Base-by-base conservation (phyloP, 2,888 invertebrate genomes). In the Gnatocerus cornutus region DNA sequence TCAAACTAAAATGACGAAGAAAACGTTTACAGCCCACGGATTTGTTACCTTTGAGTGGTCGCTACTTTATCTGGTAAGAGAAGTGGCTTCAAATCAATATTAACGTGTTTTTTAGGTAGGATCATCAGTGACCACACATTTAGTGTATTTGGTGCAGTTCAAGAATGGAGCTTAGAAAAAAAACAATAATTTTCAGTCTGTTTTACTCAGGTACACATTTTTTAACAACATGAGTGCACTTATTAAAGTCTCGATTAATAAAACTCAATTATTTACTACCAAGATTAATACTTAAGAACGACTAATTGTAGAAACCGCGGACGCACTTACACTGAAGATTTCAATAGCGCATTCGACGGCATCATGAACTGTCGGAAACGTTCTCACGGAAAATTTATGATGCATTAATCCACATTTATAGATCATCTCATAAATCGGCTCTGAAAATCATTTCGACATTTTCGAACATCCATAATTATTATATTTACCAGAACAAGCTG, bases 401-500 rank as follows among this genome's bases (percentile, higher is more conserved):
- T 53, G 27, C 6, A 63, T 6, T 13, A 63, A 52, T 29, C 63
- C 63, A 43, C 63, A 63, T 13, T 63, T 63, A 9, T 21, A 9
- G 10, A 63, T 63, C 63, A 53, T 63, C 13, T 53, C 52, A 13
- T 63, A 63, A 30, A 63, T 43, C 0, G 63, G 63, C 27, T 63
- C 63, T 63, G 27, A 13, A 63, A 63, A 55, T 37, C 6, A 33
- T 1, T 21, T 8, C 5, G 1, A 53, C 2, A 12, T 37, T 53
- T 2, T 43, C 2, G 13, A 30, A 33, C 6, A n/a, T n/a, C n/a
- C n/a, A n/a, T n/a, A 30, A 13, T 10, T 10, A 9, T 21, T 21
- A 50, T 16, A n/a, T n/a, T 21, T 14, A 37, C 80, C 80, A 69
- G 77, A 76, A 66, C 79, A 78, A 29, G 74, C 77, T 0, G 89